Percentiles rank a stretch among this genome's conserved stretches.
These are phyloP conservation scores for Bufotes viridis DNA, from an alignment of 2,797 vertebrate genomes.

Conservation along the genomic window DNA sequence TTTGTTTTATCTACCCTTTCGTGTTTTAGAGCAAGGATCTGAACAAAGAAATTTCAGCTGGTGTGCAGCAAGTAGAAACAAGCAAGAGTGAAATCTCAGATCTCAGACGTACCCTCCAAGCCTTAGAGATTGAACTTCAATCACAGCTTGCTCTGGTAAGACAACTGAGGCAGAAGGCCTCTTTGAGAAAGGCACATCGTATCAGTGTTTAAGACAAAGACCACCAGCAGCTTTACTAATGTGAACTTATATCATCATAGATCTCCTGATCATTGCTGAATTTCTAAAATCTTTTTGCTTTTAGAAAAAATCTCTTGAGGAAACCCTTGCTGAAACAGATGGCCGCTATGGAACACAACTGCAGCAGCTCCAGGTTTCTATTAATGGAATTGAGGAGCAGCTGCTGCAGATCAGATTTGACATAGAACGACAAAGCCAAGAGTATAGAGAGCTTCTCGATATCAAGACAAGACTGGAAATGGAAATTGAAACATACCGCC, in stretches of 20 bases:
- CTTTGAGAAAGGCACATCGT: background rate
- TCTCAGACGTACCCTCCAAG: constrained; percentile 76
- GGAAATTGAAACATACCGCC: constrained; percentile 71
- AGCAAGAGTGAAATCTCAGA: constrained; percentile 76
- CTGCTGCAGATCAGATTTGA: constrained; percentile 72
- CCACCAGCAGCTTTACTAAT: background rate
- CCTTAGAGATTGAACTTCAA: constrained; percentile 82
- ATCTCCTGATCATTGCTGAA: background rate
- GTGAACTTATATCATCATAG: background rate
- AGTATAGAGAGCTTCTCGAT: constrained; percentile 71
- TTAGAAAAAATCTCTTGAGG: constrained; percentile 74
- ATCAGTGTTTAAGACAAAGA: background rate
- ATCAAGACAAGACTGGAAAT: constrained; percentile 72
- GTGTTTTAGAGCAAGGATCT: constrained; percentile 72
- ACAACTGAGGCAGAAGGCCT: background rate
- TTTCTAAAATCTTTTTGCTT: background rate
- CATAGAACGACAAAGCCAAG: constrained; percentile 69
- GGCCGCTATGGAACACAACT: constrained; percentile 68
- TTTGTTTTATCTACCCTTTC: background rate
- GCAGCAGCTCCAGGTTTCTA: constrained; percentile 68
- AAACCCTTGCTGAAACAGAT: constrained; percentile 67
- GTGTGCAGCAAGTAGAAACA: constrained; percentile 71
- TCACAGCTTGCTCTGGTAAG: constrained; percentile 84
- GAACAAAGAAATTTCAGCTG: constrained; percentile 74
- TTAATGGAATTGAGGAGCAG: constrained; percentile 68